These are phyloP conservation scores for Petrocephalus sullivani DNA, from an alignment of 2,797 vertebrate species.

Conservation along the genomic window DNA sequence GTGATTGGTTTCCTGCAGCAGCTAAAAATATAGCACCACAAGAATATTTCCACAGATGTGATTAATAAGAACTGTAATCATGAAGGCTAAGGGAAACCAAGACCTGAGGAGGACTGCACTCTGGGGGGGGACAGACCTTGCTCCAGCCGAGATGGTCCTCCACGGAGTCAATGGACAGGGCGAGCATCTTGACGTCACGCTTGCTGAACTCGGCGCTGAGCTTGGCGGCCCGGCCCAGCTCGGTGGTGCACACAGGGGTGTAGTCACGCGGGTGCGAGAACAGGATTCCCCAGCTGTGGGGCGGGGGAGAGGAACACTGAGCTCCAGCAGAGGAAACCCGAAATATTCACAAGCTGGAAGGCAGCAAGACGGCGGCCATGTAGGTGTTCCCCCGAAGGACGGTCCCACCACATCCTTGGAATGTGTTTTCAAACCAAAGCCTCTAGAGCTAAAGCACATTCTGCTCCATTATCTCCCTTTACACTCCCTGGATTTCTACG, in stretches of 20 bases:
- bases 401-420: background rate
- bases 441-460: background rate
- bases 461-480: background rate
- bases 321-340: background rate
- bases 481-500: background rate
- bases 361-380: background rate
- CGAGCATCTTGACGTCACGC: constrained; percentile 87
- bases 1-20: background rate
- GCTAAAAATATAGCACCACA: background rate
- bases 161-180: constrained; percentile 85
- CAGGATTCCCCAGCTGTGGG: constrained; percentile 85
- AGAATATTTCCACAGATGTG: background rate
- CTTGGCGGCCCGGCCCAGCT: constrained; percentile 78
- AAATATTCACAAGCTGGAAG: background rate
- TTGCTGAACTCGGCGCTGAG: constrained; percentile 78
- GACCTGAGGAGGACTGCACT: background rate
- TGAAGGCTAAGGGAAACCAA: background rate
- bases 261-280: constrained; percentile 95
- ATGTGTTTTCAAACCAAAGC: background rate
- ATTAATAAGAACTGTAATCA: background rate
- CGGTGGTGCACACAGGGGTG: constrained; percentile 93
- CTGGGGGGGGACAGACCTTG: constrained; percentile 66
- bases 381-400: background rate
- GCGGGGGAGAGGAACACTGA: background rate
- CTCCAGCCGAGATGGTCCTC: constrained; percentile 85